Base-by-base conservation (phyloP, 2,888 invertebrate species). In the Hydriomena furcata region DNA sequence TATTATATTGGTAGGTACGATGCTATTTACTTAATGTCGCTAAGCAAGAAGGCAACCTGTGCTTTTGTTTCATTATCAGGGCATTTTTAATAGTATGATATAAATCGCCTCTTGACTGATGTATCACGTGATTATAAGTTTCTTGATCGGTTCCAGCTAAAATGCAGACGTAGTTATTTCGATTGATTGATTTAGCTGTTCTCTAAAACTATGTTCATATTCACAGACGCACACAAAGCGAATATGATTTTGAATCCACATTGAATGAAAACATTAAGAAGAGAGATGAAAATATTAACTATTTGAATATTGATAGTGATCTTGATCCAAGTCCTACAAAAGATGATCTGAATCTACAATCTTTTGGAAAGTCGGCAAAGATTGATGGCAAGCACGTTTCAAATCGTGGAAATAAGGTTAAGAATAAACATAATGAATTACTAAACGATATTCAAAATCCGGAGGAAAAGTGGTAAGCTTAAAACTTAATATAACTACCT, bases 391-490 rank as follows among this genome's bases (percentile, higher is more conserved):
- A 66, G 37, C 32, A 42, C 35, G 28, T 31, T n/a, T 47, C 35
- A 2, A 53, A 45, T 5, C 23, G 31, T 5, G 56, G 63, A 5
- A 59, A 61, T 52, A 52, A 47, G 3, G 51, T 52, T 36, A 50
- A 58, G n/a, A 42, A 48, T 37, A 51, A 57, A 41, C 58, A 56
- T 27, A 60, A 65, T 20, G 54, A 60, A 10, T 42, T 58, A 6
- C 32, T 55, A 1, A 17, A 41, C 20, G 55, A 61, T 35, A 28
- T 27, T 5, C 66, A 61, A 24, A 61, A 46, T 43, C 62, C 63
- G 0, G 60, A 70, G 23, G 76, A 72, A 17, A 79, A 77, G 61
- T 71, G 76, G 79, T 79, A 53, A 63, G 60, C 20, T 13, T 24
- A 36, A 24, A 36, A 1, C 5, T n/a, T n/a, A n/a, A n/a, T n/a